phyloP scores from a whole-genome alignment of 2,888 invertebrate species.

The Catocala fraxini region DNA sequence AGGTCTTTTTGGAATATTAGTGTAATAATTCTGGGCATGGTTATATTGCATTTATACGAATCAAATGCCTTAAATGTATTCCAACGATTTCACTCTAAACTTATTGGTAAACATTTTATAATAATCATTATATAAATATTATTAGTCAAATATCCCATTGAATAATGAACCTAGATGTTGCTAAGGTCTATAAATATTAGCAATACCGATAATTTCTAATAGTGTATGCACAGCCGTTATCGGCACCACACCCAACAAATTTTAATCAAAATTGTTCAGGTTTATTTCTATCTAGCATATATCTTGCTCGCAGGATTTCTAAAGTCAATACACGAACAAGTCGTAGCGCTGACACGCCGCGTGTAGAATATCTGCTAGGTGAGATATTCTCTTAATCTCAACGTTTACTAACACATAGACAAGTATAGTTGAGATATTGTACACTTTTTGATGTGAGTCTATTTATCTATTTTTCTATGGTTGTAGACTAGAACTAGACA shows the following conservation, averaged over 20 bases:
- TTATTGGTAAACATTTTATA: background rate
- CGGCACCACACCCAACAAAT: slow-evolving; percentile 18
- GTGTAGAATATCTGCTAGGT: slow-evolving; percentile 2
- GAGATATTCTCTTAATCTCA: slow-evolving; percentile 1
- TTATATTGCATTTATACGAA: too few species aligned
- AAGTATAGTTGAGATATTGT: slow-evolving; percentile 53
- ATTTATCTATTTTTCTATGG: slow-evolving; percentile 71
- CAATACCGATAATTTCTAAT: slow-evolving; percentile 34
- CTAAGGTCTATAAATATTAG: slow-evolving; percentile 36
- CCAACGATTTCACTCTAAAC: background rate
- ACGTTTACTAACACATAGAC: slow-evolving; percentile 11
- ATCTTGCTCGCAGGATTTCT: background rate
- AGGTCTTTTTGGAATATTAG: too few species aligned
- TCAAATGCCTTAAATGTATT: background rate
- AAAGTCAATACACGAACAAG: background rate
- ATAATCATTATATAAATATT: background rate
- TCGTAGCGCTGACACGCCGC: background rate
- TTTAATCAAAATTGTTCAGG: slow-evolving; percentile 14
- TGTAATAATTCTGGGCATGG: too few species aligned
- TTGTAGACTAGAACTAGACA: slow-evolving; percentile 57
- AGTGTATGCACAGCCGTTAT: slow-evolving; percentile 28
- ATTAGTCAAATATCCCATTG: slow-evolving; percentile 3
- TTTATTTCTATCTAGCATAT: background rate
- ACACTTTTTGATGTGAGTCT: slow-evolving; percentile 73
- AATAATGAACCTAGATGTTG: background rate